Base-by-base conservation (phyloP, 2,797 vertebrate species). In the Coreius guichenoti region DNA sequence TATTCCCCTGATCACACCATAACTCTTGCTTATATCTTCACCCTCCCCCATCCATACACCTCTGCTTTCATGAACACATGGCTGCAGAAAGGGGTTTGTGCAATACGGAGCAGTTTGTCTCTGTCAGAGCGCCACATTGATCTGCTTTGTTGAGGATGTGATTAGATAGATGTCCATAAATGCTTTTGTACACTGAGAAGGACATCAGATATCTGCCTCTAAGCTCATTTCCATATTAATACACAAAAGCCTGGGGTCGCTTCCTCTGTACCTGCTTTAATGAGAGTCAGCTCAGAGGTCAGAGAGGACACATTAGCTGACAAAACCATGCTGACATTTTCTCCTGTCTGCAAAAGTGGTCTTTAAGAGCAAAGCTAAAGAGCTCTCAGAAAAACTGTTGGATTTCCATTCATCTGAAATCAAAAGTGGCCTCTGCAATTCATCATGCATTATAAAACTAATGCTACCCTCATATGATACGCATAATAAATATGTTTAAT, bases 201-300 rank as follows among this genome's bases (percentile, higher is more conserved):
- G 70, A 74, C 81, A 82, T 82, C 56, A 82, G 81, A 82, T 82
- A 74, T 73, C 54, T 31, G 56, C 39, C 81, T 82, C 81, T 74
- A 21, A 61, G 26, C 39, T 82, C 21, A 74, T 82, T 82, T 82
- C 39, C 81, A 82, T 82, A 82, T 74, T 74, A 82, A 82, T 82
- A 63, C 69, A 63, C 29, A 65, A 74, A 82, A 82, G 39, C 43
- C 56, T 0, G 43, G 81, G 68, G 80, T 82, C 17, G 17, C 36
- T 72, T 82, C 51, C 11, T 82, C 68, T 82, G 36, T 58, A 21
- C 67, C 54, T 63, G 70, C 29, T 82, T 82, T 82, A 82, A 82
- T 74, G 56, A 82, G 70, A 82, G 68, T 61, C 80, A 82, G 68
- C 36, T 29, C 68, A 0, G 68, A 65, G 81, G 81, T 82, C 81